A percentile compares a stretch with the other conserved stretches of the same genome.
phyloP scores from a whole-genome alignment of 2,888 invertebrate species.

The Caenorhabditis sp. region DNA sequence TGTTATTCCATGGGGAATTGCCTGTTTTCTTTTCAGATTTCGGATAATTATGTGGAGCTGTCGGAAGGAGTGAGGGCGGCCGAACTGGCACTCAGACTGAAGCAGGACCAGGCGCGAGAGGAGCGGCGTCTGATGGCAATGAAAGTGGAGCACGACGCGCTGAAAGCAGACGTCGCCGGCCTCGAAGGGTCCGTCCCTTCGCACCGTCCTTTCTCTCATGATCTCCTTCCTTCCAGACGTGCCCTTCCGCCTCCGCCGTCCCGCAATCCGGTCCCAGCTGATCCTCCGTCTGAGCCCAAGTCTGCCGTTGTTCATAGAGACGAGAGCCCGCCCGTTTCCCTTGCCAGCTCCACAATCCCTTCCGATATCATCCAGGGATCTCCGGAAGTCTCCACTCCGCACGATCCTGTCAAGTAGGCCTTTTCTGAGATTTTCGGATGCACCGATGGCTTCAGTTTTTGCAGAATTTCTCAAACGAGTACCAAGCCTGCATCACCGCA shows the following conservation, averaged over 20 bases:
- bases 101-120: slow-evolving; percentile 57
- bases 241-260: background rate
- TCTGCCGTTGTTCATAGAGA: slow-evolving; percentile 1
- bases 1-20: background rate
- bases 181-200: slow-evolving; percentile 27
- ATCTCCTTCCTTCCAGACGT: too few species aligned
- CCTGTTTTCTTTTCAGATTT: slow-evolving; percentile 47
- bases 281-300: slow-evolving; percentile 25
- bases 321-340: slow-evolving; percentile 33
- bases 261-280: background rate
- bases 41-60: slow-evolving; percentile 59
- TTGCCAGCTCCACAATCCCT: slow-evolving; percentile 46
- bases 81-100: slow-evolving; percentile 50
- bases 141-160: slow-evolving; percentile 59
- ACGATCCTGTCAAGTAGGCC: slow-evolving; percentile 34
- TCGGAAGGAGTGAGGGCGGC: slow-evolving; percentile 58
- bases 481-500: slow-evolving; percentile 48
- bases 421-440: background rate
- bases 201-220: background rate
- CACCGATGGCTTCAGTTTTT: slow-evolving; percentile 47
- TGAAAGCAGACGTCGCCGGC: slow-evolving; percentile 52
- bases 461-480: slow-evolving; percentile 56
- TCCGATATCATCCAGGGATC: slow-evolving; percentile 49
- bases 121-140: slow-evolving; percentile 56
- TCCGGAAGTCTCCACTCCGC: slow-evolving; percentile 17